These are phyloP conservation scores for Lycodopsis pacificus DNA, from an alignment of 2,797 vertebrate genomes.

Conservation along the genomic window DNA sequence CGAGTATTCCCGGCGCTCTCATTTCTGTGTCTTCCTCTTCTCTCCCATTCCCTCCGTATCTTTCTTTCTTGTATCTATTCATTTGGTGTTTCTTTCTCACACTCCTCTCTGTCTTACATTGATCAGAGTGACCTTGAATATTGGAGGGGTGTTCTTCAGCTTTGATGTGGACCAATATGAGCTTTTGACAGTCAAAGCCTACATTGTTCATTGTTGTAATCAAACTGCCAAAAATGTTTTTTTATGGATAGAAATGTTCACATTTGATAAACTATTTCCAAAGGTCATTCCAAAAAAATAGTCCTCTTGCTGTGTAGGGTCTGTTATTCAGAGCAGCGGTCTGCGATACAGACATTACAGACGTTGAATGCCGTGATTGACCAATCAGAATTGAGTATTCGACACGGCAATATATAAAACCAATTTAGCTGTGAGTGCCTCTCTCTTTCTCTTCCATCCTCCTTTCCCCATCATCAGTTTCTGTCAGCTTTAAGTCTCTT, in stretches of 20 bases:
- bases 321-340: no score
- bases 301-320: no score
- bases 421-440: not conserved
- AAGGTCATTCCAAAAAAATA: no score
- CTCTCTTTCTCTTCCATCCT: not conserved
- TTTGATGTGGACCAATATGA: not conserved
- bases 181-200: not conserved
- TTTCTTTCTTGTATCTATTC: not conserved
- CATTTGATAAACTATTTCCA: not conserved
- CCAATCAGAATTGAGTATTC: not conserved
- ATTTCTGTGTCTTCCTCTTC: not conserved
- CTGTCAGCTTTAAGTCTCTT: slow-evolving; percentile 35
- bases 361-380: not conserved
- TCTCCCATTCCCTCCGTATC: not conserved
- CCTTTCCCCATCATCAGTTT: not conserved
- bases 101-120: not conserved
- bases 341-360: not conserved
- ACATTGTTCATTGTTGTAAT: not conserved
- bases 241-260: not conserved
- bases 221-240: not conserved
- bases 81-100: not conserved
- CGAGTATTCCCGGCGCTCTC: not conserved
- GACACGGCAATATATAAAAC: not conserved
- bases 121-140: not conserved
- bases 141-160: not conserved